phyloP scores from a whole-genome alignment of 2,888 invertebrate species.

The Prosopocoilus inquinatus region DNA sequence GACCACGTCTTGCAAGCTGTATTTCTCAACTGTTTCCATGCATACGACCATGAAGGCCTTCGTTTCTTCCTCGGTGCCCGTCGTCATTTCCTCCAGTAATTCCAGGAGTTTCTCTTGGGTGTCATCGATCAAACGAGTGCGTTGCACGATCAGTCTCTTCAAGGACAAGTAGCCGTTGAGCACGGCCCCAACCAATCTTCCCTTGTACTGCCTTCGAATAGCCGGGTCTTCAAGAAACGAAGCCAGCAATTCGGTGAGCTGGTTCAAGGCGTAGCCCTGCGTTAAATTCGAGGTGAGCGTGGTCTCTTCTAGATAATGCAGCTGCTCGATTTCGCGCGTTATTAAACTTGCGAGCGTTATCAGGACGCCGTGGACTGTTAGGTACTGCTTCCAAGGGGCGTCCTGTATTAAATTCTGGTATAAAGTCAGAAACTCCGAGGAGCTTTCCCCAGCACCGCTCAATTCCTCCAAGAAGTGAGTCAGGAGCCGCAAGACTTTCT shows the following conservation, averaged over 20 bases:
- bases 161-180: conserved; percentile 92
- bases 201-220: conserved; percentile 88
- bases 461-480: conserved; percentile 87
- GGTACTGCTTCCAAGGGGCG: conserved; percentile 90
- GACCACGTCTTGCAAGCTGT: conserved; percentile 85
- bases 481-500: conserved; percentile 77
- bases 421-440: conserved; percentile 84
- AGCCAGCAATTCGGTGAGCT: conserved; percentile 63
- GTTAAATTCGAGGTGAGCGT: conserved; percentile 91
- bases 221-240: conserved; percentile 85
- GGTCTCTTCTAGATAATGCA: conserved; percentile 87
- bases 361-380: conserved; percentile 84
- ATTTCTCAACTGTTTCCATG: conserved; percentile 91
- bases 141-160: conserved; percentile 86
- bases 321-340: conserved; percentile 82
- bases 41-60: conserved; percentile 97
- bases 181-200: conserved; percentile 82
- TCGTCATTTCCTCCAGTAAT: conserved; percentile 93
- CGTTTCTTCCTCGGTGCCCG: conserved; percentile 92
- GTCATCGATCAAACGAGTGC: conserved; percentile 93
- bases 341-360: conserved; percentile 81
- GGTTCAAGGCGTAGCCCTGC: conserved; percentile 88
- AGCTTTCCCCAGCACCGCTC: conserved; percentile 85
- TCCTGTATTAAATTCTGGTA: conserved; percentile 84
- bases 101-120: conserved; percentile 93